Conservation (phyloP, 2,113 vertebrate genomes). For the Lophura nycthemera region DNA sequence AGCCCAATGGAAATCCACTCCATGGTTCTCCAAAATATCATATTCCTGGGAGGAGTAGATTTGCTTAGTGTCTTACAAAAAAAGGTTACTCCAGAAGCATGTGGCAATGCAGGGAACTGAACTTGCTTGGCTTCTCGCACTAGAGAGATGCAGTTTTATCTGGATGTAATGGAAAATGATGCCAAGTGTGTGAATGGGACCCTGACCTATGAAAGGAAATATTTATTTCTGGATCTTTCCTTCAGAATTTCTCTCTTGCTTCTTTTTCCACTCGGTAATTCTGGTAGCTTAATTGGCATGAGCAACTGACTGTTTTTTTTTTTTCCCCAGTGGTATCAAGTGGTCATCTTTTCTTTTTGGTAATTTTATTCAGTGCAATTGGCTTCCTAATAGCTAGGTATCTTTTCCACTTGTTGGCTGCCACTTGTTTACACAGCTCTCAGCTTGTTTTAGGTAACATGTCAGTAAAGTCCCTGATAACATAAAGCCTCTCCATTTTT, state of each 20-base stretch:
- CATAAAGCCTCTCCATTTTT: neutral
- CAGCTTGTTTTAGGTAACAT: neutral
- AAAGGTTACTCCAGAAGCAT: neutral
- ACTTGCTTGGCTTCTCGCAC: neutral
- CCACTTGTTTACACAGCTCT: neutral
- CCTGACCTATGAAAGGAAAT: neutral
- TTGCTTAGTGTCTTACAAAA: neutral
- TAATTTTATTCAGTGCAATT: neutral
- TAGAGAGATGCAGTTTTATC: neutral
- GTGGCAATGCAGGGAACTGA: neutral
- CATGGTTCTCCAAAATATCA: neutral
- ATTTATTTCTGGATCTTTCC: neutral
- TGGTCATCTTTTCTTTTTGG: neutral
- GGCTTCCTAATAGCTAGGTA: neutral
- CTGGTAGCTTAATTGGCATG: neutral
- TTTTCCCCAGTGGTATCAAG: neutral
- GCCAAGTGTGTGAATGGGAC: neutral
- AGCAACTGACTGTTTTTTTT: neutral
- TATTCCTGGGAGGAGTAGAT: neutral
- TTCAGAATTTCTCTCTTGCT: neutral
- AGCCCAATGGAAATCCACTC: neutral
- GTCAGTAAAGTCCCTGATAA: constrained; percentile 9
- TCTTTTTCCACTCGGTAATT: neutral
- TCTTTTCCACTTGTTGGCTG: neutral
- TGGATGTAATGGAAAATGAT: neutral